Evolutionary conservation across 2,797 vertebrate species (phyloP).

Genomic region (Numenius phaeopus): DNA sequence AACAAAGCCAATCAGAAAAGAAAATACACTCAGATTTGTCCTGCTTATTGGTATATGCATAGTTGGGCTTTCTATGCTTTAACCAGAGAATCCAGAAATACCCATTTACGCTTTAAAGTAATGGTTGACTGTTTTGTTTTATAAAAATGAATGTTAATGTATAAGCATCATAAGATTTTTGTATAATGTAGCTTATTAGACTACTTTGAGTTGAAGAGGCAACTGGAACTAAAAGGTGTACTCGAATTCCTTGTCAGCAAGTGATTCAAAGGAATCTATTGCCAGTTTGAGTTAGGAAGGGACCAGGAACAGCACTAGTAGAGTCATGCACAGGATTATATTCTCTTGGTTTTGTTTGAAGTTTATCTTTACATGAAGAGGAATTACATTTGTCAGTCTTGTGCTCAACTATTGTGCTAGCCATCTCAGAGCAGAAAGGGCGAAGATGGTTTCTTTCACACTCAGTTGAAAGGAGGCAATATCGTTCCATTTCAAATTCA

Average conservation of each 20-base stretch:
- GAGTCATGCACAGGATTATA: background rate
- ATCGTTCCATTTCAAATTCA: background rate
- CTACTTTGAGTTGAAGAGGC: background rate
- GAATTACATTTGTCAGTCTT: background rate
- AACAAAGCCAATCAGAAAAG: background rate
- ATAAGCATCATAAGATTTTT: background rate
- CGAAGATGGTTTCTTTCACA: background rate
- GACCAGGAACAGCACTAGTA: background rate
- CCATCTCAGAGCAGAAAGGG: background rate
- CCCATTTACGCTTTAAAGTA: background rate
- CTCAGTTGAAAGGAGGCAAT: background rate
- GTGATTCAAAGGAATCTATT: background rate
- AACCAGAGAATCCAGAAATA: background rate
- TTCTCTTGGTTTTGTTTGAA: background rate
- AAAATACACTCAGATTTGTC: background rate
- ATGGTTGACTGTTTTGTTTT: background rate
- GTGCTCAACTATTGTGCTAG: background rate
- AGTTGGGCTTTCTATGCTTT: background rate
- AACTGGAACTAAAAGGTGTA: background rate
- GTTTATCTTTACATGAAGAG: background rate
- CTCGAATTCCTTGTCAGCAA: background rate
- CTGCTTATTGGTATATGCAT: background rate
- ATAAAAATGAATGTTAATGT: background rate
- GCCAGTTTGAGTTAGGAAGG: background rate
- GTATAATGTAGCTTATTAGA: background rate